These are phyloP conservation scores for Chamaea fasciata DNA, from an alignment of 2,113 vertebrate species.

Conservation along the genomic window DNA sequence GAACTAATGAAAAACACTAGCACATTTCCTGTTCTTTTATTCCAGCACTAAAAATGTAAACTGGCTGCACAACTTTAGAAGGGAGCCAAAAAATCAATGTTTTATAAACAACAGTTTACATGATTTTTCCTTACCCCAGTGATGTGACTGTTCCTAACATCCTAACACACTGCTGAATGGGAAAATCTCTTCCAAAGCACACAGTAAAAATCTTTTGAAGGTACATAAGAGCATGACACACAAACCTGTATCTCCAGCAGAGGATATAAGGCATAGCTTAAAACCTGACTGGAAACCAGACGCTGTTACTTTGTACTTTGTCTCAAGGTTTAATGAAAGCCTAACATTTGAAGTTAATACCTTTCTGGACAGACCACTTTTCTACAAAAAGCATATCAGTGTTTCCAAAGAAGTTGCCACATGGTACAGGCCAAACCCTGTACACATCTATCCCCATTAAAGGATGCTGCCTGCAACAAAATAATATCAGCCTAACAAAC, in stretches of 20 bases:
- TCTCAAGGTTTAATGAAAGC: neutral
- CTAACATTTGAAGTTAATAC: neutral
- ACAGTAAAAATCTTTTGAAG: neutral
- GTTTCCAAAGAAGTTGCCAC: neutral
- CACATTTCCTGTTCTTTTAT: neutral
- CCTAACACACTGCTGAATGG: neutral
- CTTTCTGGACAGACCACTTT: neutral
- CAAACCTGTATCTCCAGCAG: neutral
- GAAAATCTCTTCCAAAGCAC: neutral
- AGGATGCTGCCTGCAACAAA: neutral
- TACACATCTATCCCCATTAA: neutral
- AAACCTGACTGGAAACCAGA: neutral
- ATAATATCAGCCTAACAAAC: neutral
- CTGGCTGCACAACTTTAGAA: neutral
- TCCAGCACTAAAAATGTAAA: neutral
- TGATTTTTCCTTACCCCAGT: neutral
- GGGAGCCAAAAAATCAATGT: neutral
- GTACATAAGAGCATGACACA: neutral
- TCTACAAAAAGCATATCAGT: neutral
- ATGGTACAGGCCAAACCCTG: neutral
- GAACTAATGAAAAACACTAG: neutral
- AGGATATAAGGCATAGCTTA: neutral
- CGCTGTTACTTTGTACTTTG: neutral
- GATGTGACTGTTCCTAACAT: neutral
- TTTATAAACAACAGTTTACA: neutral